Base-by-base conservation (phyloP, 1,140 invertebrate species). In the Hermatobates lingyangjiaoensis region DNA sequence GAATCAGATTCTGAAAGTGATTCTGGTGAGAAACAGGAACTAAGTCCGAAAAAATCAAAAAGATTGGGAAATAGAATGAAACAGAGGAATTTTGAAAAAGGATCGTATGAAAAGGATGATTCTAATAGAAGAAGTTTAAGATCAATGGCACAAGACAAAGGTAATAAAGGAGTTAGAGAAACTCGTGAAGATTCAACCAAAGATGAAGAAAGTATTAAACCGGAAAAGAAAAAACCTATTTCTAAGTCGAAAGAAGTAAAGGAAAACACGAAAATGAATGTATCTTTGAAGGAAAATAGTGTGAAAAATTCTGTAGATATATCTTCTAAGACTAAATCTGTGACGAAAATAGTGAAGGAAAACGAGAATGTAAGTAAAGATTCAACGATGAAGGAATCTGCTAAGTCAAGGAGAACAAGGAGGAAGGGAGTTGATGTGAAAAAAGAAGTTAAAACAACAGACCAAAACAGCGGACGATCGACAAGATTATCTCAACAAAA, bases 1-100 rank as follows among this genome's bases (percentile, higher is more conserved):
- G 27, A 10, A 4, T 28, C 26, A 4, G 47, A 49, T 5, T 14
- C 25, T 53, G 59, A 57, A 21, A 66, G 66, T 52, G 61, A 64
- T 12, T 48, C 54, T 42, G 54, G 59, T 51, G 48, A 21, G 48
- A 10, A 49, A 48, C 27, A 24, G 4, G 5, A 27, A 15, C 15
- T 44, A 44, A 46, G 25, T n/a, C 28, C 24, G 12, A 24, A 45
- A 51, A n/a, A 24, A 23, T 27, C 39, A 42, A 44, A 10, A 34
- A 34, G 30, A 34, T 10, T 10, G n/a, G n/a, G 7, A 10, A 34
- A 34, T 10, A 34, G 30, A 7, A 34, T 10, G 30, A 34, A 34
- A 7, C 30, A 10, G 30, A 34, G n/a, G 30, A 34, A 34, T 7
- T 7, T 7, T n/a, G n/a, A 34, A n/a, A 34, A 10, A 34, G 30